Conservation (phyloP, 1,140 invertebrate species). For the Halictus rubicundus region DNA sequence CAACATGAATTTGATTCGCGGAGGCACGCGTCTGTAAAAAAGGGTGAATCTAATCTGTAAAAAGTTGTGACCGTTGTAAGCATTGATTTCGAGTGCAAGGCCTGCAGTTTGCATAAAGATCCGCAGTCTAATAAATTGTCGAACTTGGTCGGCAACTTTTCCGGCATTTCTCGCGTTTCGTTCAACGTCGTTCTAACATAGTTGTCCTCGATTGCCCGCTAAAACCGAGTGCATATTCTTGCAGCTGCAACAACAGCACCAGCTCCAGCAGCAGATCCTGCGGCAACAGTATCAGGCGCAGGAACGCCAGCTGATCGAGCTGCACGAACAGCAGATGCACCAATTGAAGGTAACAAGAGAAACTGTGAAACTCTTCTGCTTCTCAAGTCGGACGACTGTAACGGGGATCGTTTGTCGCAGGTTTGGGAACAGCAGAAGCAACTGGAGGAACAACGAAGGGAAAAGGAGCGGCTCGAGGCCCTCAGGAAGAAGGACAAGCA, state of each 20-base stretch:
- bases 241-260: conserved; percentile 94
- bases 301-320: conserved; percentile 91
- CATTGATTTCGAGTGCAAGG: no score
- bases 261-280: conserved; percentile 93
- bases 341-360: conserved; percentile 54
- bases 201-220: no score
- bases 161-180: not conserved
- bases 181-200: not conserved
- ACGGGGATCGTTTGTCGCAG: conserved; percentile 75
- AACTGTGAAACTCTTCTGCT: not conserved
- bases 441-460: conserved; percentile 85
- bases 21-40: no score
- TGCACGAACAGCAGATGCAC: conserved; percentile 94
- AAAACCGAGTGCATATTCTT: conserved; percentile 77
- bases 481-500: conserved; percentile 95
- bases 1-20: no score
- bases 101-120: no score
- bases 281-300: conserved; percentile 93
- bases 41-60: no score
- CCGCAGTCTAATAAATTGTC: no score
- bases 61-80: no score
- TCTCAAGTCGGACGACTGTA: not conserved
- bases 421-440: conserved; percentile 91
- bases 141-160: no score
- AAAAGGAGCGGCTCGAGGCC: conserved; percentile 90